A percentile compares a stretch with the other conserved stretches of the same genome.
Evolutionary conservation across 2,888 invertebrate species (phyloP).

Genomic region (Drosophila cyrtoloma): DNA sequence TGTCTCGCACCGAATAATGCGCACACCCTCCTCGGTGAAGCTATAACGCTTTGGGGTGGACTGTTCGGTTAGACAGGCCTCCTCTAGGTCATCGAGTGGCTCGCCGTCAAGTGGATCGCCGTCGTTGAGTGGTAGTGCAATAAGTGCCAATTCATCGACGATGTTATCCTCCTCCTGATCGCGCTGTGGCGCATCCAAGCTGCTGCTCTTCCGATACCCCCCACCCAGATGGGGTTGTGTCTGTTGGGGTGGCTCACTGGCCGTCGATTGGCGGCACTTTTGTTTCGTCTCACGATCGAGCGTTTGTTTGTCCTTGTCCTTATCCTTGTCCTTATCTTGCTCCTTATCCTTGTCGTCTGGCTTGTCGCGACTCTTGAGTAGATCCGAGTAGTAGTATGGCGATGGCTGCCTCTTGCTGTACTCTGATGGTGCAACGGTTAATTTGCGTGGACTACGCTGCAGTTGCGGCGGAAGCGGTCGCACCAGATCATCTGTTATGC

Average conservation of each 20-base stretch:
- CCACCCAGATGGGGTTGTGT: conserved; percentile 78
- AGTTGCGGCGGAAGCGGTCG: conserved; percentile 85
- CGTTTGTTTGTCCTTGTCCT: conserved; percentile 61
- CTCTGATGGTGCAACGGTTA: conserved; percentile 77
- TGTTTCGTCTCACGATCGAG: conserved; percentile 78
- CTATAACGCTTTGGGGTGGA: conserved; percentile 88
- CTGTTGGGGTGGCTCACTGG: conserved; percentile 86
- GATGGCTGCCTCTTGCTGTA: conserved; percentile 89
- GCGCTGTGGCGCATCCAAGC: conserved; percentile 88
- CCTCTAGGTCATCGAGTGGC: conserved; percentile 30
- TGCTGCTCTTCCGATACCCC: conserved; percentile 90
- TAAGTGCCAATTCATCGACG: conserved; percentile 15
- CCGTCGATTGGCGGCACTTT: conserved; percentile 84
- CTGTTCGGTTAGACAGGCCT: conserved; percentile 53
- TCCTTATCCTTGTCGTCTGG: conserved; percentile 42
- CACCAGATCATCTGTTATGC: conserved; percentile 87
- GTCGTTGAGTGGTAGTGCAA: conserved; percentile 20
- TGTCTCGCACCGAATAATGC: conserved; percentile 85
- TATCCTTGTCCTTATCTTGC: conserved; percentile 55
- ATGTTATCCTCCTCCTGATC: conserved; percentile 26
- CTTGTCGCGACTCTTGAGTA: conserved; percentile 86
- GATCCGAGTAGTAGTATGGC: conserved; percentile 93
- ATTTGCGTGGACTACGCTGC: conserved; percentile 84
- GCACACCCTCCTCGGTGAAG: conserved; percentile 89
- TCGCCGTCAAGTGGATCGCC: conserved; percentile 29